Evolutionary conservation across 1,140 invertebrate genomes (phyloP).

Genomic region (Brachionus koreanus): DNA sequence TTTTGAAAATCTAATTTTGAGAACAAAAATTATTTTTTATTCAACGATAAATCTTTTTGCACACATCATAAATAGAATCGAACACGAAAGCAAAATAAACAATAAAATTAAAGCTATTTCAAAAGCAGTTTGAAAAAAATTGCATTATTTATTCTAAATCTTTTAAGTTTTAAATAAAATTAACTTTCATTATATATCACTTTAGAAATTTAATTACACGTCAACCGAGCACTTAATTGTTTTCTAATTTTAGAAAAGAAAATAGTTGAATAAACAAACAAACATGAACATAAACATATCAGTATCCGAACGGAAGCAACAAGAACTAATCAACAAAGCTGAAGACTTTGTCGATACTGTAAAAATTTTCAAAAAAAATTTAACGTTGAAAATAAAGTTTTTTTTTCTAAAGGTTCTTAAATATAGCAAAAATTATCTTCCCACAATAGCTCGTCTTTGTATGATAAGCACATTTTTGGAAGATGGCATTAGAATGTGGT

Average conservation of each 20-base stretch:
- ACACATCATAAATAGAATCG: slow-evolving; percentile 32
- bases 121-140: background rate
- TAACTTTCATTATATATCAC: background rate
- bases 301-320: slow-evolving; percentile 42
- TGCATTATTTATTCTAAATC: slow-evolving; percentile 26
- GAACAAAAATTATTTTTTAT: background rate
- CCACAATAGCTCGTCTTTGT: slow-evolving; percentile 88
- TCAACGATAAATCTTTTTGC: background rate
- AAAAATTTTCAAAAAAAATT: background rate
- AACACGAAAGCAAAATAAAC: slow-evolving; percentile 34
- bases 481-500: slow-evolving; percentile 98
- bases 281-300: slow-evolving; percentile 36
- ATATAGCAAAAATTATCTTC: slow-evolving; percentile 79
- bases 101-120: background rate
- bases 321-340: slow-evolving; percentile 25
- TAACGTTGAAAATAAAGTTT: background rate
- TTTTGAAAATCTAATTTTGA: background rate
- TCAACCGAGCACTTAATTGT: background rate
- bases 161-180: background rate
- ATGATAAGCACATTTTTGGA: slow-evolving; percentile 99
- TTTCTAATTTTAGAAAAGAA: background rate
- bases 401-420: background rate
- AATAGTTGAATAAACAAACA: background rate
- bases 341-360: slow-evolving; percentile 44
- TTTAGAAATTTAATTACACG: background rate